Percentiles rank a stretch among this genome's conserved stretches.
Evolutionary conservation across 2,113 vertebrate genomes (phyloP).

Genomic region (Ginglymostoma cirratum): DNA sequence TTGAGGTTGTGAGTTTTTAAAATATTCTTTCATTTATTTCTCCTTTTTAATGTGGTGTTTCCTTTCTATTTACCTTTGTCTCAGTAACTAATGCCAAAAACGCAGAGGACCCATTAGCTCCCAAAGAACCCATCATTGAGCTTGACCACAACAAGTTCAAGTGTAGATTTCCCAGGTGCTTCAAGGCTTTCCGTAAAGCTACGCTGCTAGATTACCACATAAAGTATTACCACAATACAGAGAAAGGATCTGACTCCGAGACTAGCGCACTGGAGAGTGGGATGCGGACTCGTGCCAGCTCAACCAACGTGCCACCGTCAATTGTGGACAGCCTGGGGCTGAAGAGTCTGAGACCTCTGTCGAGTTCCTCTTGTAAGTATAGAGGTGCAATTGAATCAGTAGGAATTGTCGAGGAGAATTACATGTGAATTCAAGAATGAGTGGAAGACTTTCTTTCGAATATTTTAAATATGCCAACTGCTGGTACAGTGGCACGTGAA

Average conservation of each 20-base stretch:
- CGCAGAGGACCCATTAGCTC: slow-evolving; percentile 41
- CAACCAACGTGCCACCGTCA: slow-evolving; percentile 46
- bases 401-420: background rate
- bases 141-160: slow-evolving; percentile 47
- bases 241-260: slow-evolving; percentile 44
- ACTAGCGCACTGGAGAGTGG: slow-evolving; percentile 43
- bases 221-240: slow-evolving; percentile 51
- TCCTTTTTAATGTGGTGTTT: slow-evolving; percentile 1
- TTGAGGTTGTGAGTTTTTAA: background rate
- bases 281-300: slow-evolving; percentile 44
- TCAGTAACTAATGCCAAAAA: slow-evolving; percentile 44
- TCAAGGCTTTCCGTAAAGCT: slow-evolving; percentile 45
- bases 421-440: background rate
- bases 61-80: background rate
- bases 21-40: slow-evolving; percentile 4
- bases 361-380: slow-evolving; percentile 48
- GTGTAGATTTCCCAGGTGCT: slow-evolving; percentile 42
- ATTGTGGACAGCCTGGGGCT: slow-evolving; percentile 41
- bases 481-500: background rate
- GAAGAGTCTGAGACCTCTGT: slow-evolving; percentile 47
- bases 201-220: slow-evolving; percentile 49
- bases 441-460: background rate
- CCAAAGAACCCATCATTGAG: slow-evolving; percentile 43
- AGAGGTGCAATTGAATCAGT: background rate
- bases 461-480: background rate